Base-by-base conservation (phyloP, 2,797 vertebrate species). In the Enteromius trimaculatus region DNA sequence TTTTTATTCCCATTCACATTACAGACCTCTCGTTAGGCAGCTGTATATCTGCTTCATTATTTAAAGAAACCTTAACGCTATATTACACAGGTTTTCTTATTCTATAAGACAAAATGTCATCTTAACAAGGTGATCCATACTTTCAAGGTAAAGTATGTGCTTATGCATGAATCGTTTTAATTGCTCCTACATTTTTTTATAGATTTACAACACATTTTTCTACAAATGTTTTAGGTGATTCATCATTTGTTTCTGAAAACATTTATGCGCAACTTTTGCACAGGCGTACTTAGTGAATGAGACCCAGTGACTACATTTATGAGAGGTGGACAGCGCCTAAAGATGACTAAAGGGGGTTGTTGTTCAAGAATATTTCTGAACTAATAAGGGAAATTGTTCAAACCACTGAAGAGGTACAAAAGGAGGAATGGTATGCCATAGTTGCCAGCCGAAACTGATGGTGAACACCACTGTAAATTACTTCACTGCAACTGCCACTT, bases 401-500 rank as follows among this genome's bases (percentile, higher is more conserved):
- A 81, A 34, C 16, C 69, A 74, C 42, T 26, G 8, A 60, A 60
- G 37, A 39, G 60, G 60, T 26, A 81, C 66, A 72, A 58, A 29
- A 62, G 23, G 51, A 29, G 21, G 77, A 39, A 53, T 26, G 68
- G 17, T 58, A 23, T 80, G 78, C 49, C 21, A 70, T 60, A 58
- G 37, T 26, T 80, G 23, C 55, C 39, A 64, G 31, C 26, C 4
- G 3, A 71, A 55, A 80, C 5, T 39, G 34, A 69, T 69, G 51
- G 42, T 62, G 21, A 47, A 74, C 55, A 71, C 66, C 23, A 26
- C 49, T 26, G 49, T 58, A 51, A 80, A 60, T 31, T 71, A 80
- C 37, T 29, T 60, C 37, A 62, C 53, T 60, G 37, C 37, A 72
- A 72, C 39, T 81, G 37, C 26, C 68, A 62, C 68, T 64, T 81